Percentiles rank a stretch among this genome's conserved stretches.
phyloP scores from a whole-genome alignment of 2,888 invertebrate genomes.

The Drosophila rellima region DNA sequence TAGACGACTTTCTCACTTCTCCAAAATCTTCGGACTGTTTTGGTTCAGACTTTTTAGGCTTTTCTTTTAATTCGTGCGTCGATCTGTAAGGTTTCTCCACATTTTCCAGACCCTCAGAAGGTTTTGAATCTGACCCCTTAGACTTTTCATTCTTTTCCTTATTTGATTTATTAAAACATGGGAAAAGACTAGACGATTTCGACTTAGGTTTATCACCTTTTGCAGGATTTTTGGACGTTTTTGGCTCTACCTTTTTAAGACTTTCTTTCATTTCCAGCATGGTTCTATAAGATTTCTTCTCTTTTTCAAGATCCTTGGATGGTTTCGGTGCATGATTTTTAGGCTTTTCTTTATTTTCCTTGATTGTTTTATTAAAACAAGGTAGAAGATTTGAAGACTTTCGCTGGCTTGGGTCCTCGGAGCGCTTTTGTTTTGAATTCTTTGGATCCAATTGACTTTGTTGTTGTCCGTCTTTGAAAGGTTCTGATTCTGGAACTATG shows the following conservation, averaged over 20 bases:
- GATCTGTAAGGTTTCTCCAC: too few relatives aligned
- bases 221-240: background rate
- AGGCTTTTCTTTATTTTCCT: background rate
- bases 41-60: background rate
- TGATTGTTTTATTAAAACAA: background rate
- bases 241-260: background rate
- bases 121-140: background rate
- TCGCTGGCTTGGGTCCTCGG: background rate
- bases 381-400: background rate
- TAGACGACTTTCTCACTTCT: background rate
- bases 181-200: conserved; percentile 4
- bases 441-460: background rate
- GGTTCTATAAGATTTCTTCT: background rate
- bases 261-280: conserved; percentile 6
- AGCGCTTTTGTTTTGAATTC: too few relatives aligned
- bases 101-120: background rate
- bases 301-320: background rate
- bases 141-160: background rate
- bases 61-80: background rate
- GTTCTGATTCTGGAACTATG: background rate
- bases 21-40: background rate
- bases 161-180: background rate
- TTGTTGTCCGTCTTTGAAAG: background rate
- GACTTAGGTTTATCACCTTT: background rate
- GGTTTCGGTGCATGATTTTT: background rate